Evolutionary conservation across 2,113 vertebrate species (phyloP).

Genomic region (Tenrec ecaudatus): DNA sequence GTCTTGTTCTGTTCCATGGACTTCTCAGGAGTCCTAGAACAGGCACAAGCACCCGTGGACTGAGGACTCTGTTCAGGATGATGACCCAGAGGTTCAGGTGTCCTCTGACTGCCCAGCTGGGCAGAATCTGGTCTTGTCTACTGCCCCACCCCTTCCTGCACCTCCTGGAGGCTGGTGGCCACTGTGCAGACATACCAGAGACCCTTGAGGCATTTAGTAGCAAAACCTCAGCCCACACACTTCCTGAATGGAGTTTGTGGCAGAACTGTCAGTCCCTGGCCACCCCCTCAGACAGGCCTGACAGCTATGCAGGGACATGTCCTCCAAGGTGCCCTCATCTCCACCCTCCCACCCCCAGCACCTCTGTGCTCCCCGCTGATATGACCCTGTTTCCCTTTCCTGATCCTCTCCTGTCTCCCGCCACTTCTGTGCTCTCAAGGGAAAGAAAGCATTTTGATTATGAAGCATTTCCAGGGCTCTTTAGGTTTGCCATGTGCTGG

Average conservation of each 20-base stretch:
- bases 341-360: background rate
- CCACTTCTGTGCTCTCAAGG: conserved; percentile 50
- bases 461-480: conserved; percentile 64
- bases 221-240: background rate
- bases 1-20: background rate
- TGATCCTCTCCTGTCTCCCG: background rate
- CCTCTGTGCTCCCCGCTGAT: background rate
- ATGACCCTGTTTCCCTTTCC: conserved; percentile 20
- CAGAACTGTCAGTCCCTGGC: background rate
- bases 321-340: fast-evolving
- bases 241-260: background rate
- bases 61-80: conserved; percentile 76
- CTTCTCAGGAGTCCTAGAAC: conserved; percentile 58
- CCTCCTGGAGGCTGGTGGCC: background rate
- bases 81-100: conserved; percentile 72
- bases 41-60: conserved; percentile 62
- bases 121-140: conserved; percentile 63
- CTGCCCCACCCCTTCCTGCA: background rate
- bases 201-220: background rate
- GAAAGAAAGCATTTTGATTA: conserved; percentile 67
- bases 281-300: background rate
- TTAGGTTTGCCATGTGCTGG: conserved; percentile 38
- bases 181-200: background rate
- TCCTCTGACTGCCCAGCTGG: conserved; percentile 66
- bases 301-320: fast-evolving